A percentile compares a stretch with the other conserved stretches of the same genome.
Conservation (phyloP, 2,888 invertebrate genomes). For the Hydrotaea diabolus region DNA sequence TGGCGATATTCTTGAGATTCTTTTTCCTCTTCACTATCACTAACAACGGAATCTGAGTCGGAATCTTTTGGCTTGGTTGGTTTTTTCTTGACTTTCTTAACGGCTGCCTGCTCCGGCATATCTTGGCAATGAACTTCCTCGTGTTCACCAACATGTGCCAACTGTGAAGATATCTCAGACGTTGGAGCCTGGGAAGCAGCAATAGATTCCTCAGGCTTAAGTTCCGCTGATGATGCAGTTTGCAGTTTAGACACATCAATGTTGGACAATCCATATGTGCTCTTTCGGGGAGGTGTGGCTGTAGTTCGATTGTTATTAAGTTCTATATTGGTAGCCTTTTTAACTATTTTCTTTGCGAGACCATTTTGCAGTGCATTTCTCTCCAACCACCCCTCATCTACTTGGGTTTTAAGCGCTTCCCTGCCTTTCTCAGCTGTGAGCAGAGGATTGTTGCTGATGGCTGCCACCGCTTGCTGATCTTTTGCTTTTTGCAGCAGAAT, state of each 20-base stretch:
- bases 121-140: not conserved
- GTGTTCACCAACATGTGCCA: not conserved
- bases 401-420: conserved; percentile 66
- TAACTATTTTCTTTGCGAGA: conserved; percentile 32
- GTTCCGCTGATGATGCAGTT: not conserved
- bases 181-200: not conserved
- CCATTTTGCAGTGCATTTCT: conserved; percentile 71
- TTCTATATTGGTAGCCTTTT: conserved; percentile 27
- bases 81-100: conserved; percentile 69
- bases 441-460: conserved; percentile 69
- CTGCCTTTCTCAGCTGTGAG: conserved; percentile 68
- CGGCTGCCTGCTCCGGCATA: not conserved
- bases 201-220: not conserved
- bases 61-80: conserved; percentile 27
- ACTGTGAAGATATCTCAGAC: not conserved
- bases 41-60: conserved; percentile 87
- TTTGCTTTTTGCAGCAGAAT: conserved; percentile 78
- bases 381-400: conserved; percentile 84
- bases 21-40: conserved; percentile 85
- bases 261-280: conserved; percentile 80
- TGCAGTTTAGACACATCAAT: conserved; percentile 74
- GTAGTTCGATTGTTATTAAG: conserved; percentile 48
- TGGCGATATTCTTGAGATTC: conserved; percentile 82
- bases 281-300: conserved; percentile 54
- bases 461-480: conserved; percentile 71